Base-by-base conservation (phyloP, 2,888 invertebrate genomes). In the Dasysyrphus tricinctus region DNA sequence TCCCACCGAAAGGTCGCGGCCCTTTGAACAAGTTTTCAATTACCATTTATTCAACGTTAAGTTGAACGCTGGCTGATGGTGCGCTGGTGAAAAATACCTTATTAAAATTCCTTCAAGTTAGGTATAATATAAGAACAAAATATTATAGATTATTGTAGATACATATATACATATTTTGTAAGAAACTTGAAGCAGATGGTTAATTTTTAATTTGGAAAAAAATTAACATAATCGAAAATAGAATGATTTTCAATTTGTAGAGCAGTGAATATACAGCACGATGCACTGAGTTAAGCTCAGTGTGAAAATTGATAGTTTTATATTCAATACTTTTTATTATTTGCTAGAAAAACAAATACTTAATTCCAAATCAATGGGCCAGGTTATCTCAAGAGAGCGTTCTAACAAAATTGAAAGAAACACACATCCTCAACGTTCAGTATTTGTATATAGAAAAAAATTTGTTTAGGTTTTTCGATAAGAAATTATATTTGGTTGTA, bases 1-100 rank as follows among this genome's bases (percentile, higher is more conserved):
- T 51, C 19, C 39, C 12, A 59, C 19, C 42, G 14, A 72, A 82
- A 77, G 81, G 81, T 65, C 72, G 39, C 6, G 61, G 61, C 74
- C 74, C 47, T 73, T 49, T 73, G 32, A 69, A 42, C 70, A 54
- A 51, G 59, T 61, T 78, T 70, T 59, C 39, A 59, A 37, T 59
- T 59, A 59, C 37, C 29, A 14, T 19, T 37, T 24, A 24, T 37
- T 59, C 59, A 59, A 59, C 59, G 19, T 39, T 32, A 24, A 51
- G 24, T 8, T 59, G 16, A 11, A 59, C 29, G 14, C 24, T 32
- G 1, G 32, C 5, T 32, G 32, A 6, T 32, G 5, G 32, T 32
- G 32, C 7, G 7, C 7, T 5, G 5, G 5, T 6, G 51, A 29
- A 24, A 24, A 51, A 51, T 29, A 51, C 19, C 11, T 37, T 19